Evolutionary conservation across 2,888 invertebrate genomes (phyloP), one percentile per base, ranked within the genome.

Genomic region (Terebella lapidaria): DNA sequence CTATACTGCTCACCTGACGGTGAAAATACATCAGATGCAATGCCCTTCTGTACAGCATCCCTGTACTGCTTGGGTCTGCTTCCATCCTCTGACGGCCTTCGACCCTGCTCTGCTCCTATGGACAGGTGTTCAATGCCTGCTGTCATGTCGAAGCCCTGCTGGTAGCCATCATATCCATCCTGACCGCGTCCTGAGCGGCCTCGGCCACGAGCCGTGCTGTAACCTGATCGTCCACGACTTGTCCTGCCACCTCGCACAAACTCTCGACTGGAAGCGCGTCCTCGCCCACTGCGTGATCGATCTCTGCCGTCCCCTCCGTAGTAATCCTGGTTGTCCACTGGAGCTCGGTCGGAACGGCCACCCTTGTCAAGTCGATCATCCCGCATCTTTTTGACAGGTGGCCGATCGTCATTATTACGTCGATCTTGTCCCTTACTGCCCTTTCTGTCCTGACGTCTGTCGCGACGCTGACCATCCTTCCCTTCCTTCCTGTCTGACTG

Each of bases 181-280:
- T 49, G 49, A 5, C 49, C 46, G 10, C 42, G 42, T 15, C 10
- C 42, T 10, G 10, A 10, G 10, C 42, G 42, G 10, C 42, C 42
- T 15, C 42, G 42, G 42, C 29, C 58, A 42, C 18, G 4, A 53
- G 5, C 18, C 5, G 18, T 22, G 49, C 49, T 49, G 22, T 49
- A 49, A 10, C 49, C 49, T 15, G 49, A 49, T 5, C 49, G 15
- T 5, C 49, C 49, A 5, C 49, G 15, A 22, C 49, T 22, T 5
- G n/a, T 22, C n/a, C 49, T 18, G 35, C 58, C 58, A 54, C 58
- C 58, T 25, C 58, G 53, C 25, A 58, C 58, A 27, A 58, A 58
- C 42, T 58, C 58, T n/a, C 58, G 28, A 46, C 58, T 57, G 18
- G 5, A 20, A 24, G 49, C 53, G 3, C 29, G 51, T 29, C 53